phyloP scores from a whole-genome alignment of 2,113 vertebrate species.

The Lynx canadensis region DNA sequence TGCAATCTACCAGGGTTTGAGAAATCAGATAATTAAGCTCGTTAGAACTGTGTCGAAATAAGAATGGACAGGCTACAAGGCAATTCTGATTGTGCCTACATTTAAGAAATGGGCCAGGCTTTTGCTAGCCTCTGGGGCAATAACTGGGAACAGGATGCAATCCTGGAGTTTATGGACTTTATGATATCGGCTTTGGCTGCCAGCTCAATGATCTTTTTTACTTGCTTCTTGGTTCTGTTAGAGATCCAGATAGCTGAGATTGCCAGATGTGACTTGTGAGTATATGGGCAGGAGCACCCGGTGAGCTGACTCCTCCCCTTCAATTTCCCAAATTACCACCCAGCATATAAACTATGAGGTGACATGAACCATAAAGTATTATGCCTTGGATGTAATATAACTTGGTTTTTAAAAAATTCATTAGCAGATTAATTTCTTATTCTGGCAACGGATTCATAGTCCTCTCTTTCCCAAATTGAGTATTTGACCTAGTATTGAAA shows the following conservation, averaged over 20 bases:
- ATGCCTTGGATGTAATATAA: conserved; percentile 62
- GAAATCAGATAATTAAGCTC: conserved; percentile 58
- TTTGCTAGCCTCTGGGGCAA: neutral
- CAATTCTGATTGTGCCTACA: conserved; percentile 14
- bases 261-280: conserved; percentile 42
- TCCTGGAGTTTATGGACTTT: conserved; percentile 7
- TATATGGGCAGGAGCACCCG: neutral
- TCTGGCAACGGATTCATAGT: conserved; percentile 61
- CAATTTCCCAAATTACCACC: conserved; percentile 63
- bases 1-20: neutral
- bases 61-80: conserved; percentile 15
- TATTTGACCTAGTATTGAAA: conserved; percentile 65
- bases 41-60: conserved; percentile 51
- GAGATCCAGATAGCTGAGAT: conserved; percentile 29
- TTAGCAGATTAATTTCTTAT: conserved; percentile 68
- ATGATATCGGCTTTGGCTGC: conserved; percentile 34
- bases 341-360: conserved; percentile 29
- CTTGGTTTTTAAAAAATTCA: conserved; percentile 57
- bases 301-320: conserved; percentile 17
- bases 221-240: conserved; percentile 45
- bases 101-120: conserved; percentile 38
- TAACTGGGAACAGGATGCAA: conserved; percentile 40
- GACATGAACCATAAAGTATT: conserved; percentile 34
- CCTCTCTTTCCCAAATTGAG: conserved; percentile 59
- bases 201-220: conserved; percentile 46